These are phyloP conservation scores for Oryzias melastigma DNA, from an alignment of 2,113 vertebrate species.

Conservation along the genomic window DNA sequence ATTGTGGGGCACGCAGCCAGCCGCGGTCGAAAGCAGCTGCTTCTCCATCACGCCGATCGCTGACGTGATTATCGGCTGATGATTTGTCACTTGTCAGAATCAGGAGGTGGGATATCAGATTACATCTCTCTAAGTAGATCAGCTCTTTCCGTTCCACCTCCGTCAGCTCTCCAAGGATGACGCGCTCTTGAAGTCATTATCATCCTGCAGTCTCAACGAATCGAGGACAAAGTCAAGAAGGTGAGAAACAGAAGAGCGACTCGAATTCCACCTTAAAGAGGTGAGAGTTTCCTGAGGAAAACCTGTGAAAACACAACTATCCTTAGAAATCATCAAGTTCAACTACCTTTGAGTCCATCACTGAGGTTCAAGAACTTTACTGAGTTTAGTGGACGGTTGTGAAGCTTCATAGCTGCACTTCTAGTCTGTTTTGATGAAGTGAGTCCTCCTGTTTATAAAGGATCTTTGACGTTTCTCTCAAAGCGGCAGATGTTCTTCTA, in stretches of 20 bases:
- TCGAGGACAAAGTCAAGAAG: constrained; percentile 29
- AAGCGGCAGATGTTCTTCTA: no score
- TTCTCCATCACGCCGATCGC: constrained; percentile 13
- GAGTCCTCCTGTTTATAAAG: no score
- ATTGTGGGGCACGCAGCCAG: background rate
- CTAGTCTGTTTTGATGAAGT: no score
- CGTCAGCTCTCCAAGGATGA: constrained; percentile 17
- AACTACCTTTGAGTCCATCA: no score
- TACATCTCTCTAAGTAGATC: constrained; percentile 32
- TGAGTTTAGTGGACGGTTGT: no score
- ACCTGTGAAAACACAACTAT: constrained; percentile 23
- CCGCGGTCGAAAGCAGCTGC: constrained; percentile 18
- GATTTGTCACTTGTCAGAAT: constrained; percentile 35
- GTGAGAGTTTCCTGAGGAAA: constrained; percentile 36
- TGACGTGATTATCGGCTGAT: constrained; percentile 18
- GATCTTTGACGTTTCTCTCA: no score
- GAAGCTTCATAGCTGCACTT: no score
- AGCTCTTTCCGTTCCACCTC: constrained; percentile 8
- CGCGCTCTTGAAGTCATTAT: constrained; percentile 8
- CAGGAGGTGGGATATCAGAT: constrained; percentile 16
- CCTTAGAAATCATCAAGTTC: no score
- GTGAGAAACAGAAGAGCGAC: background rate
- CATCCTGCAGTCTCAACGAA: constrained; percentile 44
- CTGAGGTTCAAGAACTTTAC: no score
- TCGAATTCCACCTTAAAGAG: constrained; percentile 26